Base-by-base conservation (phyloP, 2,113 vertebrate species). In the Lamprotornis superbus region DNA sequence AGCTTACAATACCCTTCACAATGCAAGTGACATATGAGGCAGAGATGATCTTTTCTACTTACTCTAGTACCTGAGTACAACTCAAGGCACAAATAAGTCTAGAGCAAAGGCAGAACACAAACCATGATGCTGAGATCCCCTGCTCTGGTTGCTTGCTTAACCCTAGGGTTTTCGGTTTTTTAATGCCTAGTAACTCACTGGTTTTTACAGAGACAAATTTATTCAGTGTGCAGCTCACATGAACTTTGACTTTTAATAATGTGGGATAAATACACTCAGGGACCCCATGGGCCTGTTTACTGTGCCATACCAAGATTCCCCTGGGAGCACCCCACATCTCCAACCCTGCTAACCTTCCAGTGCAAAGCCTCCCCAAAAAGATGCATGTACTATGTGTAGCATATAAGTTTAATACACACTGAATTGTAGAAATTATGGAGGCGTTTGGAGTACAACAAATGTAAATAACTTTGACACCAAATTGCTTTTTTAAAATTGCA, bases 231-330 rank as follows among this genome's bases (percentile, higher is more conserved):
- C 30, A 47, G 21, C 15, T 81, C 40, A 69, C 30, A 55, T 3
- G 42, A 50, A 61, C 33, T 55, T 30, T 28, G 28, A 67, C 23
- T 59, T 78, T 63, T 20, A 55, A 21, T 9, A 82, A 21, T 4
- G 15, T 55, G 31, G 20, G 53, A 37, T 44, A 69, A 89, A 64
- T 6, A n/a, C 9, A 52, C 1, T 25, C 24, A 31, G 12, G 22
- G 19, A 65, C 5, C 3, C 14, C 60, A 70, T 0, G 0, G 37
- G 6, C 12, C 24, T 37, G 9, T 83, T 77, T 44, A 44, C 28
- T 22, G 10, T 35, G 20, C 40, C 22, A 17, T 28, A 39, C 7
- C 11, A 39, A 22, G 59, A 79, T 25, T 68, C 39, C 23, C 22
- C 20, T 23, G 30, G 15, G 12, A 75, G 10, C 7, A 76, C 21